phyloP scores from a whole-genome alignment of 2,113 vertebrate genomes.

The Cnemophilus loriae region DNA sequence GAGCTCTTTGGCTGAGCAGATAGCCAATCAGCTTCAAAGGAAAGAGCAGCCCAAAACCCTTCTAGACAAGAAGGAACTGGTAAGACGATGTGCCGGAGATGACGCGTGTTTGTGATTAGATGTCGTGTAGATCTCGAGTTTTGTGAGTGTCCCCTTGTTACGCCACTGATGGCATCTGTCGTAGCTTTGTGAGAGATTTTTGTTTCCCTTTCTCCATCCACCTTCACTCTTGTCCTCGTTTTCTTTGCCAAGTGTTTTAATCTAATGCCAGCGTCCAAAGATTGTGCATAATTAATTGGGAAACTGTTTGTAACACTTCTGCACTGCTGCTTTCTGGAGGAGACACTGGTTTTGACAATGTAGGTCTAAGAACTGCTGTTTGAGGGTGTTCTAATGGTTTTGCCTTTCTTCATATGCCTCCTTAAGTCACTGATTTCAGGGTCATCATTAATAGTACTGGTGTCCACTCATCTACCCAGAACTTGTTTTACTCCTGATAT shows the following conservation, averaged over 20 bases:
- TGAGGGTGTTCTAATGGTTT: neutral
- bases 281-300: neutral
- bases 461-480: neutral
- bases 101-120: constrained; percentile 30
- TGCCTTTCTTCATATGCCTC: neutral
- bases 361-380: neutral
- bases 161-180: neutral
- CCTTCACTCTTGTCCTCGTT: neutral
- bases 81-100: constrained; percentile 70
- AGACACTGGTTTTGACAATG: neutral
- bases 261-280: neutral
- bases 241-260: neutral
- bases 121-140: neutral
- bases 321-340: neutral
- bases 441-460: neutral
- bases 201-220: neutral
- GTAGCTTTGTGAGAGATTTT: neutral
- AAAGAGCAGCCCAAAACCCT: constrained; percentile 84
- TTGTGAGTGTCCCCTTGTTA: neutral
- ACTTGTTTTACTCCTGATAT: neutral
- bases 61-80: constrained; percentile 93
- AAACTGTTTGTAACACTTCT: neutral
- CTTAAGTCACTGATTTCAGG: neutral
- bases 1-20: constrained; percentile 94
- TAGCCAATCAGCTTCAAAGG: constrained; percentile 94